Base-by-base conservation (phyloP, 2,113 vertebrate genomes). In the Sprattus sprattus region DNA sequence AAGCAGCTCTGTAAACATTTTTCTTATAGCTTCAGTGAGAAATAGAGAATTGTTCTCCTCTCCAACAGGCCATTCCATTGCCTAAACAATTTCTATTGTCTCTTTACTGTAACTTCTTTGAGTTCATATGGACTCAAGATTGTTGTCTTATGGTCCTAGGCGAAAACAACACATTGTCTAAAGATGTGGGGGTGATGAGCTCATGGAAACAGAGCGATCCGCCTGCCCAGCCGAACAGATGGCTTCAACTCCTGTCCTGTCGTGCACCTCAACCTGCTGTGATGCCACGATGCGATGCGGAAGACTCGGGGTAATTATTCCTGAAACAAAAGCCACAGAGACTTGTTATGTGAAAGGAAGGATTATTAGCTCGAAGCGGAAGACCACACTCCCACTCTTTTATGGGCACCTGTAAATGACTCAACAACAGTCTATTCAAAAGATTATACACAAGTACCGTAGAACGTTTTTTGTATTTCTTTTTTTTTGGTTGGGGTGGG, bases 341-440 rank as follows among this genome's bases (percentile, higher is more conserved):
- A 52, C 88, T 92, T 93, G 92, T 94, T 92, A 89, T 89, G 81
- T 91, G 89, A 90, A 90, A 91, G 87, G 78, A 90, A 89, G 86
- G 89, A 93, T 94, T 94, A 93, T 89, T 92, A 88, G 89, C 91
- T 88, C 83, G 84, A 87, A 88, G 92, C 87, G 90, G 91, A 92
- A 91, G 92, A 92, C 93, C 93, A 93, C 92, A 91, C 90, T 90
- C 88, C 88, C 67, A 83, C 39, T 81, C 32, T 90, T 95, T 95
- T 93, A 94, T 89, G 87, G 90, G 88, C 89, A 92, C 88, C 89
- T 92, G 87, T 91, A 93, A 94, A 93, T 95, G 92, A 94, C 92
- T 94, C 93, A 94, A 89, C 89, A 92, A 87, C 89, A 91, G 90
- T 91, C 90, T 89, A 90, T 91, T 90, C 90, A 88, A 75, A 84